Conservation (phyloP, 2,113 vertebrate species). For the Dicaeum eximium region DNA sequence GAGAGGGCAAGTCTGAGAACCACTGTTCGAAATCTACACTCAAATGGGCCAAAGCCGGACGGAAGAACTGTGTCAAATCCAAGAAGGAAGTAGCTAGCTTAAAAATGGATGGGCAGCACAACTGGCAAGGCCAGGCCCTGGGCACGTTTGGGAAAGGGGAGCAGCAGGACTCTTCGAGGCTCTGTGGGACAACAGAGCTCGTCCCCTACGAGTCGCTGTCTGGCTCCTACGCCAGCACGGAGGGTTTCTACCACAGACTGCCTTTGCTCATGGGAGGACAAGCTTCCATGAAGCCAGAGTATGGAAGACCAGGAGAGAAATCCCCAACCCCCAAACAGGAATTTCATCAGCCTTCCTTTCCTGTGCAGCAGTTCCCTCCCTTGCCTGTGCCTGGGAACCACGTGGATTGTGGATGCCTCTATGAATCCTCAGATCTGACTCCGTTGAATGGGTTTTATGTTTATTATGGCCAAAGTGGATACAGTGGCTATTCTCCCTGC, state of each 20-base stretch:
- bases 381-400: slow-evolving; percentile 79
- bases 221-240: slow-evolving; percentile 81
- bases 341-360: slow-evolving; percentile 83
- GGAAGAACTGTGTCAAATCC: slow-evolving; percentile 80
- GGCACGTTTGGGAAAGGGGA: slow-evolving; percentile 43
- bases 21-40: slow-evolving; percentile 65
- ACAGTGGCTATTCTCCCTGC: slow-evolving; percentile 73
- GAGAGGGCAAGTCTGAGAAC: slow-evolving; percentile 61
- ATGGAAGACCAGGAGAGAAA: slow-evolving; percentile 79
- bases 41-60: slow-evolving; percentile 70
- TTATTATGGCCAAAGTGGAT: slow-evolving; percentile 77
- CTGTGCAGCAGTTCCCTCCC: slow-evolving; percentile 74
- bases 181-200: neutral
- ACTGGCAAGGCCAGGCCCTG: slow-evolving; percentile 54
- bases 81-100: slow-evolving; percentile 77
- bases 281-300: slow-evolving; percentile 81
- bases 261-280: slow-evolving; percentile 88
- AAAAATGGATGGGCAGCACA: slow-evolving; percentile 62
- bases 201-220: slow-evolving; percentile 74
- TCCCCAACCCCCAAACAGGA: slow-evolving; percentile 87
- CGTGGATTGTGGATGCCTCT: slow-evolving; percentile 71
- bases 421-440: slow-evolving; percentile 68
- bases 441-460: slow-evolving; percentile 71
- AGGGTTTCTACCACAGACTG: slow-evolving; percentile 85
- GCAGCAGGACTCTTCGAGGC: slow-evolving; percentile 46